Evolutionary conservation across 2,797 vertebrate species (phyloP), one percentile per base, ranked within the genome.

Genomic region (Hirundo rustica): DNA sequence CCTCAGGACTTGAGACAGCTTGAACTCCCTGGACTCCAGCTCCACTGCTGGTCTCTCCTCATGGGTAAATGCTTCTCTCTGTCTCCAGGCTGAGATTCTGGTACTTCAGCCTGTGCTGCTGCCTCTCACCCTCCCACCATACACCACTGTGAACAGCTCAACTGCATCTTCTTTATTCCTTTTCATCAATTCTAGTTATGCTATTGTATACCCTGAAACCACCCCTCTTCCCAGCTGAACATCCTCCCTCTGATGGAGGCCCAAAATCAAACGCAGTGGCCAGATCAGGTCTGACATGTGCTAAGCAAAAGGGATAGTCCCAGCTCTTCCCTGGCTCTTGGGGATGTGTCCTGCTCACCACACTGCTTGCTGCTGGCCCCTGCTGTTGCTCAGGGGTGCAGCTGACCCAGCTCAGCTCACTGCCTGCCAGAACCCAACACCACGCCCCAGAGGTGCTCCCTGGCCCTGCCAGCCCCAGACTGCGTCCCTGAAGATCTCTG

Each of bases 351-450:
- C 27, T 77, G 19, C 16, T 53, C 25, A n/a, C 3, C 13, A 36
- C 16, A 30, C 2, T 10, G 30, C 40, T 8, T 40, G 19, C 25
- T 78, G 12, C 11, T 66, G 47, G 25, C 7, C 18, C 18, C 55
- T 2, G 1, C 13, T 34, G 8, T 7, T 70, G 11, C 22, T 27
- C 32, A 64, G 62, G 6, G 8, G 3, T 12, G 77, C 0, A 0
- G 15, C 32, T 66, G 34, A 29, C 10, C 19, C 15, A 34, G 21
- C 9, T 30, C 34, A 66, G 11, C 17, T 70, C 11, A 1, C 38
- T 74, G 42, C 8, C 57, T 88, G 7, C 13, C 38, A 48, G 38
- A 8, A 3, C 11, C 27, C 17, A 70, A 22, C 26, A 14, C 4
- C 9, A 4, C 8, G 5, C 2, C 5, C 36, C 7, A 48, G 36